Base-by-base conservation (phyloP, 2,888 invertebrate genomes). In the Gisinianus flammeolus region DNA sequence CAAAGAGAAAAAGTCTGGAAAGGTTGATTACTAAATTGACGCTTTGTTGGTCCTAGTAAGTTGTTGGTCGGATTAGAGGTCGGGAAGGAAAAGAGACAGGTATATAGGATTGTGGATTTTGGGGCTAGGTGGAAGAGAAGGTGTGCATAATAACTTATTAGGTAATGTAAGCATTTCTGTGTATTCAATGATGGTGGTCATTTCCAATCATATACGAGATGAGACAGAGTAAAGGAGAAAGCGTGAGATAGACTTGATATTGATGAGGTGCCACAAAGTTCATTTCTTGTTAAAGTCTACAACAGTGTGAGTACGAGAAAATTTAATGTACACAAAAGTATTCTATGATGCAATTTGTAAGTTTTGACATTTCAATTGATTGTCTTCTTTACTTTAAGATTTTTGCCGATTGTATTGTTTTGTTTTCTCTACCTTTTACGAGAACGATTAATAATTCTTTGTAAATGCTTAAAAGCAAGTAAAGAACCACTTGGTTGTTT, bases 141-240 rank as follows among this genome's bases (percentile, higher is more conserved):
- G 62, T 62, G 62, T 62, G 26, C 56, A 24, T 12, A 62, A 12
- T 24, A 22, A n/a, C n/a, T 4, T 5, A 4, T 54, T 4, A 75
- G 24, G 58, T 70, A 69, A 78, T 78, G 68, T 68, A 74, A 68
- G 74, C 52, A 72, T 56, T 79, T 79, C 76, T 52, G 30, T 24
- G 78, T 76, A 79, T 76, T 79, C 79, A 16, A 62, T 72, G 79
- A 67, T 67, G 79, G 79, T 79, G 76, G 76, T 79, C 76, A 76
- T 35, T 54, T 58, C 44, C 33, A 54, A 72, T 44, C 66, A 68
- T 67, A 66, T 5, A n/a, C 6, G 56, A 56, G 2, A 58, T n/a
- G 74, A 78, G 73, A 78, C 33, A 28, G 69, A 19, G 24, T 4
- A 3, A 58, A 58, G 22, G 16, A n/a, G n/a, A n/a, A n/a, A n/a